Evolutionary conservation across 2,797 vertebrate genomes (phyloP).

Genomic region (Pachyuromys duprasi): DNA sequence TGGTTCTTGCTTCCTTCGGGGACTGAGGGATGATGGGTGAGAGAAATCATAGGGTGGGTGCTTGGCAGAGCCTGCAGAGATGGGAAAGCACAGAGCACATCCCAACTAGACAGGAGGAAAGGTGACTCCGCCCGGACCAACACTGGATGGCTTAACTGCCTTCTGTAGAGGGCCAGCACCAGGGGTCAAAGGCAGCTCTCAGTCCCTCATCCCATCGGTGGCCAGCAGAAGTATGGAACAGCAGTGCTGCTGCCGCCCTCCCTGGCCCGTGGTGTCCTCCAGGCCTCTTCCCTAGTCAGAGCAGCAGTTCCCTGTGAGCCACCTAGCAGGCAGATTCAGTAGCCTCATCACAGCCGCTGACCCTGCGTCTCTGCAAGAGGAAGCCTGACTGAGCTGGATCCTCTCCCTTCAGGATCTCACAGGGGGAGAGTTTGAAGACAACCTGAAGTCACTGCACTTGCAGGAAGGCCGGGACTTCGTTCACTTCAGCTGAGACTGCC

Average conservation of each 20-base stretch:
- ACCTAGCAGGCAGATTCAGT: background rate
- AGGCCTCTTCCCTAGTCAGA: background rate
- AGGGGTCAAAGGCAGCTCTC: background rate
- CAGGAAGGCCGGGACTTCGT: conserved; percentile 89
- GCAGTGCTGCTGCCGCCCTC: fast-evolving
- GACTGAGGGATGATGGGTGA: background rate
- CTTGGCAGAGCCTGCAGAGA: background rate
- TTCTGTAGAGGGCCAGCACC: background rate
- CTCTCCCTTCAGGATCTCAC: conserved; percentile 92
- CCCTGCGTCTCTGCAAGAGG: background rate
- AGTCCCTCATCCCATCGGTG: background rate
- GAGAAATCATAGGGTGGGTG: background rate
- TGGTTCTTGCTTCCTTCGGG: background rate
- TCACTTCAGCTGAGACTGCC: conserved; percentile 86
- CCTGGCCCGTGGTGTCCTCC: background rate
- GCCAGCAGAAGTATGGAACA: too few species aligned
- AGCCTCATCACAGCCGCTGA: too few species aligned
- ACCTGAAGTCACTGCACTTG: conserved; percentile 90
- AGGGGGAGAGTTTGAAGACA: conserved; percentile 90
- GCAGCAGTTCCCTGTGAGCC: background rate
- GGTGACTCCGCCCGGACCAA: background rate
- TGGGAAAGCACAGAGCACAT: background rate
- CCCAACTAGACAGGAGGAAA: background rate
- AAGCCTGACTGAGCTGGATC: background rate
- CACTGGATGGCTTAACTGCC: background rate